These are phyloP conservation scores for Adineta ricciae DNA, from an alignment of 2,888 invertebrate species.

Conservation along the genomic window DNA sequence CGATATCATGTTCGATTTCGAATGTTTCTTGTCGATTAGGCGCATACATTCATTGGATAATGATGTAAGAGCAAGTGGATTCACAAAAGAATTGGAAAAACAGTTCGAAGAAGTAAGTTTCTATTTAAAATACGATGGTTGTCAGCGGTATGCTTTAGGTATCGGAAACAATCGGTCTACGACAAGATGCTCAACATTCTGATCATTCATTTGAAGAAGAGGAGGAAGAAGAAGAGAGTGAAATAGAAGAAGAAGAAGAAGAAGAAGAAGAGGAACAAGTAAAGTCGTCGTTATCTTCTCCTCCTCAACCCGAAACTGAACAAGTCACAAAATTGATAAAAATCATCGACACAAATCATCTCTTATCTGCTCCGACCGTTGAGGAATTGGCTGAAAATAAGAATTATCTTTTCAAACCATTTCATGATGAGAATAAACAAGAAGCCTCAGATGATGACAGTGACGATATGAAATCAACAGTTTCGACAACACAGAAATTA, in stretches of 20 bases:
- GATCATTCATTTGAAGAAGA: background rate
- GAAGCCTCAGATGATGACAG: background rate
- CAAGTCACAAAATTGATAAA: background rate
- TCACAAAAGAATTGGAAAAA: conserved; percentile 32
- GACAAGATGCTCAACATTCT: background rate
- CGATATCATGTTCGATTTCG: background rate
- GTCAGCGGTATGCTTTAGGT: background rate
- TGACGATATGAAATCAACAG: conserved; percentile 18
- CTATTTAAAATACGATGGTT: background rate
- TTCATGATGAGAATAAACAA: too few relatives aligned
- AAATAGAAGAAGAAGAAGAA: background rate
- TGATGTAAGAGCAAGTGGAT: conserved; percentile 32
- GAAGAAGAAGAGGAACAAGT: too few relatives aligned
- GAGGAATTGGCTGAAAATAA: too few relatives aligned
- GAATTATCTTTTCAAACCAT: too few relatives aligned
- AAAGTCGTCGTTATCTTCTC: background rate
- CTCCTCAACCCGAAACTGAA: background rate
- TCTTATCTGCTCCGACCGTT: background rate
- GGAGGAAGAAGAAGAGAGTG: background rate
- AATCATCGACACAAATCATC: background rate
- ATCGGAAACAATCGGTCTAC: background rate
- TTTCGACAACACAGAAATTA: conserved; percentile 3
- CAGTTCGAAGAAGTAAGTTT: conserved; percentile 26
- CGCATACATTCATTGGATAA: conserved; percentile 24
- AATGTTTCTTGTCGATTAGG: background rate